A percentile compares a stretch with the other conserved stretches of the same genome.
Conservation (phyloP, 2,113 vertebrate species). For the Clarias batrachus region DNA sequence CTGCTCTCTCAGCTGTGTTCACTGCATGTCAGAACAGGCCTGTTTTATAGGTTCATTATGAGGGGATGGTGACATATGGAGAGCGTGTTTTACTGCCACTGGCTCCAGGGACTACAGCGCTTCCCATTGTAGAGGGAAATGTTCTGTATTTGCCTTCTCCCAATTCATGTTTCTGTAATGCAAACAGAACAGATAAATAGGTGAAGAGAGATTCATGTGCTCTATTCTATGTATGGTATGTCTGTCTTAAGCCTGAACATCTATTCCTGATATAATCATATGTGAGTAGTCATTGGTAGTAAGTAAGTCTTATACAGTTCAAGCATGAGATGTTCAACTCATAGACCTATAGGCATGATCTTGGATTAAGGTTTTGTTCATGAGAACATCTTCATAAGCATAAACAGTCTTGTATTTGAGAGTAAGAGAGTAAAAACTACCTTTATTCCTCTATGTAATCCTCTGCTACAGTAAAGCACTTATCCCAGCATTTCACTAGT, state of each 20-base stretch:
- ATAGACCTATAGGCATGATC: not conserved
- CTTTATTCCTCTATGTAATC: no score
- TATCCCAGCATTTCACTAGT: no score
- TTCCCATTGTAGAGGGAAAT: constrained; percentile 65
- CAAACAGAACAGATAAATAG: constrained; percentile 18
- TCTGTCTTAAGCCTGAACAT: not conserved
- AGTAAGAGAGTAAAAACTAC: not conserved
- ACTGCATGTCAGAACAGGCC: constrained; percentile 67
- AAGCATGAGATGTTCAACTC: not conserved
- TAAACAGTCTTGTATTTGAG: constrained; percentile 3
- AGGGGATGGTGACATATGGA: constrained; percentile 67
- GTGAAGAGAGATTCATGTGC: constrained; percentile 6
- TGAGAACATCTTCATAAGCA: not conserved
- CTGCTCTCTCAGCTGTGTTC: constrained; percentile 70
- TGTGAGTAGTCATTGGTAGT: not conserved
- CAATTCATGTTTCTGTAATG: constrained; percentile 14
- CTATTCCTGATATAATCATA: not conserved
- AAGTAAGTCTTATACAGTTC: not conserved
- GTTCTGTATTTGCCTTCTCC: constrained; percentile 35
- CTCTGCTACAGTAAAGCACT: no score
- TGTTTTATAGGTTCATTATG: constrained; percentile 76
- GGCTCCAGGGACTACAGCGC: constrained; percentile 70
- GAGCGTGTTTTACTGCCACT: constrained; percentile 77
- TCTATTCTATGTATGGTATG: not conserved
- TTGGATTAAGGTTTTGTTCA: not conserved